Conservation (phyloP, 2,888 invertebrate genomes). For the Tetheella fluctuosa region DNA sequence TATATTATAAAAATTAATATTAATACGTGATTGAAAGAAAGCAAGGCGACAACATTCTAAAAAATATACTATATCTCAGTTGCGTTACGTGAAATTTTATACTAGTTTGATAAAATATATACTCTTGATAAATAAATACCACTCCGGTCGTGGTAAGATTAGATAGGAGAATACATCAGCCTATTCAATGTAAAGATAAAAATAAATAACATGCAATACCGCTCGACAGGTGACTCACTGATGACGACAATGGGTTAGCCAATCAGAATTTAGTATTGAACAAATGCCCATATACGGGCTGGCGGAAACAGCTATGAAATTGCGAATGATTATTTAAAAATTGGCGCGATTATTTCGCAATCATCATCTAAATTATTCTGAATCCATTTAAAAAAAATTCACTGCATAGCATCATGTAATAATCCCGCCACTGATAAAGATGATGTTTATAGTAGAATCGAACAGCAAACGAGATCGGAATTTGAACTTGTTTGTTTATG, state of each 20-base stretch:
- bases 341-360: constrained; percentile 43
- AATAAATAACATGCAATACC: constrained; percentile 51
- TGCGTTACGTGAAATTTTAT: constrained; percentile 42
- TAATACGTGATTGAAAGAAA: constrained; percentile 8
- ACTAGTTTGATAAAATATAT: constrained; percentile 30
- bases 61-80: constrained; percentile 50
- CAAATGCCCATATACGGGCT: constrained; percentile 87
- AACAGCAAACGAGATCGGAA: no score
- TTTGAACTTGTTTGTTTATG: no score
- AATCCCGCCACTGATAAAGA: no score
- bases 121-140: constrained; percentile 43
- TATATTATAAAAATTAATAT: background rate
- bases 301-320: constrained; percentile 67
- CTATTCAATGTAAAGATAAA: constrained; percentile 50
- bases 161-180: constrained; percentile 53
- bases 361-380: background rate
- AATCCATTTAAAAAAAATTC: no score
- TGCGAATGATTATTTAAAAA: constrained; percentile 52
- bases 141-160: constrained; percentile 48
- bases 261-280: constrained; percentile 82
- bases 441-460: no score
- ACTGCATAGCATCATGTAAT: no score
- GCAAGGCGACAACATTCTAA: constrained; percentile 62
- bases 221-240: constrained; percentile 70
- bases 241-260: constrained; percentile 71